These are phyloP conservation scores for Sandelia bainsii DNA, from an alignment of 2,797 vertebrate genomes.

Conservation along the genomic window DNA sequence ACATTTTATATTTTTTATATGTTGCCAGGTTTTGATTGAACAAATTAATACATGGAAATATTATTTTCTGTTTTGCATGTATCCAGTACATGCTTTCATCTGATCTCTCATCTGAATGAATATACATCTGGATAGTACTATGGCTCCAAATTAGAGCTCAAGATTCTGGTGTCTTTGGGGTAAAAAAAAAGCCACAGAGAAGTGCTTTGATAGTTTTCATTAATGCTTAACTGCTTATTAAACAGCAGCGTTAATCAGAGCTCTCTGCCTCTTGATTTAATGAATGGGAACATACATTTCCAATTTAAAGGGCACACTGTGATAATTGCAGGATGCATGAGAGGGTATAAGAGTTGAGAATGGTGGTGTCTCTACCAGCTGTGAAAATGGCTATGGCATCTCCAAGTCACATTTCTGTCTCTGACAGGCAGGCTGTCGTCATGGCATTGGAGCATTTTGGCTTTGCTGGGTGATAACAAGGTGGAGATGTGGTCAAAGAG, in stretches of 20 bases:
- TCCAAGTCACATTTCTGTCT: conserved; percentile 75
- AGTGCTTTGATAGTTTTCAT: conserved; percentile 42
- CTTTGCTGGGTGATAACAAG: conserved; percentile 81
- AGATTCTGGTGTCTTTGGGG: conserved; percentile 4
- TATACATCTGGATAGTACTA: conserved; percentile 8
- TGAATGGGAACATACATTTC: conserved; percentile 46
- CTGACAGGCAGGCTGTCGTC: conserved; percentile 73
- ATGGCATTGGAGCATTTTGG: conserved; percentile 82
- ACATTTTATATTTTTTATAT: too few species aligned
- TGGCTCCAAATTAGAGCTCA: conserved; percentile 24
- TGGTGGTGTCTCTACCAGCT: conserved; percentile 58
- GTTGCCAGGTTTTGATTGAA: too few species aligned
- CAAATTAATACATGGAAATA: neutral
- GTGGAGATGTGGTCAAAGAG: conserved; percentile 72
- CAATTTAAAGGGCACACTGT: conserved; percentile 42
- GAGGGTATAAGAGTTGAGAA: conserved; percentile 50
- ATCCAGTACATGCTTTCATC: conserved; percentile 38
- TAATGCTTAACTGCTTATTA: conserved; percentile 44
- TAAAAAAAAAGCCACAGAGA: conserved; percentile 23
- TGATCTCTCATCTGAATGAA: conserved; percentile 40
- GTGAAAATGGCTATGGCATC: conserved; percentile 74
- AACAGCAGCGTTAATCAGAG: conserved; percentile 32
- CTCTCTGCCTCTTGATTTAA: conserved; percentile 34
- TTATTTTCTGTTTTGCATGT: conserved; percentile 47
- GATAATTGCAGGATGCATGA: conserved; percentile 36